phyloP scores from a whole-genome alignment of 2,888 invertebrate species.

The Catocala sponsa region DNA sequence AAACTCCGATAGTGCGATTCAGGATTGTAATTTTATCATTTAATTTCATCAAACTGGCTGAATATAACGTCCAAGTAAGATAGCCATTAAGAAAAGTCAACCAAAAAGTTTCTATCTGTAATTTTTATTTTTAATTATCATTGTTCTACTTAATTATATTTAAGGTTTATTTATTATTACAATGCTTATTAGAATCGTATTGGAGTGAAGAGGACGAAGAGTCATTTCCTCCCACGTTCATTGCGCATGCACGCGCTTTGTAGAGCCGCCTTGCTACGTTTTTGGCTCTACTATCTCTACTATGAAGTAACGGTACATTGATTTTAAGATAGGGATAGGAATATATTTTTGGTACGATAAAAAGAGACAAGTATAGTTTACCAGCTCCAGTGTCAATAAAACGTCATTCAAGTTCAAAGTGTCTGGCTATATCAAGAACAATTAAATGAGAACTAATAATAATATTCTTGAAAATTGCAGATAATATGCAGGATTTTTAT shows the following conservation, averaged over 20 bases:
- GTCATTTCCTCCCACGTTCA: slow-evolving; percentile 8
- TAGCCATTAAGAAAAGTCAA: background rate
- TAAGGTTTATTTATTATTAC: slow-evolving; percentile 10
- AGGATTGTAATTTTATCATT: slow-evolving; percentile 56
- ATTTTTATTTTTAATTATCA: slow-evolving; percentile 13
- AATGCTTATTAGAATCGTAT: slow-evolving; percentile 31
- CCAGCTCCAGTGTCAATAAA: background rate
- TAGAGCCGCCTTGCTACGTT: slow-evolving; percentile 16
- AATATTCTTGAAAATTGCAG: too few species aligned
- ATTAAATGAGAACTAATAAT: too few species aligned
- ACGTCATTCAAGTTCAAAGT: background rate
- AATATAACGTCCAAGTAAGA: background rate
- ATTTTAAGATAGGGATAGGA: slow-evolving; percentile 20
- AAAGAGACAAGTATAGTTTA: slow-evolving; percentile 18
- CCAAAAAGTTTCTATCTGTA: background rate
- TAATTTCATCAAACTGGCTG: slow-evolving; percentile 23
- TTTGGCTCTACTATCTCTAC: slow-evolving; percentile 36
- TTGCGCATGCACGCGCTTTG: slow-evolving; percentile 18
- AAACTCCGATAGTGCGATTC: slow-evolving; percentile 73
- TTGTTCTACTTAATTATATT: slow-evolving; percentile 5
- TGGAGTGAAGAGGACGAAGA: slow-evolving; percentile 35
- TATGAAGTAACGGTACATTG: slow-evolving; percentile 8
- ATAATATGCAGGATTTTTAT: too few species aligned
- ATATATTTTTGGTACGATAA: background rate
- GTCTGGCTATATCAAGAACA: background rate